A percentile compares a stretch with the other conserved stretches of the same genome.
phyloP scores from a whole-genome alignment of 2,113 vertebrate species.

The Gracilinanus agilis region DNA sequence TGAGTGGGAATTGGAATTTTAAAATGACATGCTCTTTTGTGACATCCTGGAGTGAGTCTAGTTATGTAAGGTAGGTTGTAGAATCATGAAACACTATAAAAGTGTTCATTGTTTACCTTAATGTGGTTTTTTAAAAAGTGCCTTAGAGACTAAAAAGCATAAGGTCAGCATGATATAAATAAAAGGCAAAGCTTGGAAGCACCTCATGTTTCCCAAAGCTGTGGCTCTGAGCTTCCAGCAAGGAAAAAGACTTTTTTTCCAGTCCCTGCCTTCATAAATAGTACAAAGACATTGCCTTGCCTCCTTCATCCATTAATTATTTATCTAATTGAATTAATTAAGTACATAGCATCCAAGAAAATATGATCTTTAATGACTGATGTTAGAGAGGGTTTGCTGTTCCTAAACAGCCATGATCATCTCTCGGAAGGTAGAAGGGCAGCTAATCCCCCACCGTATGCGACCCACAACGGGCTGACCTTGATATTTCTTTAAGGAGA shows the following conservation, averaged over 20 bases:
- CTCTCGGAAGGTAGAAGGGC: not conserved
- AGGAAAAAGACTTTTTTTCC: not conserved
- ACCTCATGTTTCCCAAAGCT: too few relatives aligned
- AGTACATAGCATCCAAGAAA: not conserved
- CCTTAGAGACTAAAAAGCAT: too few relatives aligned
- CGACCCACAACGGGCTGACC: too few relatives aligned
- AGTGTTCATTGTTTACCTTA: not conserved
- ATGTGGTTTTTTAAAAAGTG: too few relatives aligned
- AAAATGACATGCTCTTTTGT: not conserved
- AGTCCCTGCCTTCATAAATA: too few relatives aligned
- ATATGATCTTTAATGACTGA: not conserved
- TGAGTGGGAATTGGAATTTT: not conserved
- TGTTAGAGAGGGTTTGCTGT: not conserved
- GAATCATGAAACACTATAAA: not conserved
- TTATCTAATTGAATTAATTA: not conserved
- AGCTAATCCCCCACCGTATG: not conserved
- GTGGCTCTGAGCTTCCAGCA: not conserved
- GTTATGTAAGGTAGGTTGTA: not conserved
- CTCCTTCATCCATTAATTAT: not conserved
- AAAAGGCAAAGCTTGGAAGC: too few relatives aligned
- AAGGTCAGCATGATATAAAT: too few relatives aligned
- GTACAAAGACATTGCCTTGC: not conserved
- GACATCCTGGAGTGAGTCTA: not conserved
- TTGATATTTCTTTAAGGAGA: not conserved
- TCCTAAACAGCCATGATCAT: not conserved